Base-by-base conservation (phyloP, 2,797 vertebrate species). In the Sciaenops ocellatus region DNA sequence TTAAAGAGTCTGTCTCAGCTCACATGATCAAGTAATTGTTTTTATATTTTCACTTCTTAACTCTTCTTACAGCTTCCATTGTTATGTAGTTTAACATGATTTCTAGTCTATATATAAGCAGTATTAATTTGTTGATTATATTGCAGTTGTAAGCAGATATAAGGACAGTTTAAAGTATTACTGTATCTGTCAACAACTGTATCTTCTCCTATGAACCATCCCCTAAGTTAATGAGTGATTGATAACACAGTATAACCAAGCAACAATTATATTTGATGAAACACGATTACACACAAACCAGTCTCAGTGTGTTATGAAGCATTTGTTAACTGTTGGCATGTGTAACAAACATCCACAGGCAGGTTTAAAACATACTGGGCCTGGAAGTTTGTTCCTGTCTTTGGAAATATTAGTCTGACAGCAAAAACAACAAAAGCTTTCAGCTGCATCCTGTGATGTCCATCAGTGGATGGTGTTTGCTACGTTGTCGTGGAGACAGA, bases 281-380 rank as follows among this genome's bases (percentile, higher is more conserved):
- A 42, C 22, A 28, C 28, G 34, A 72, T 73, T 28, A 30, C 34
- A 54, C 7, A 38, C 7, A 34, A 34, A 69, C 42, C 57, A 69
- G 46, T 30, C 12, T 38, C 18, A n/a, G 5, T 22, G 30, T 50
- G 28, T n/a, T 18, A 13, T 16, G n/a, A 30, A 65, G 13, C 11
- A 50, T 30, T 34, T 28, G 18, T 10, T 34, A 34, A 57, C 3
- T 7, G 11, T 51, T 51, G 17, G 41, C 13, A 11, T 8, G 12
- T 20, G 18, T 34, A 42, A 41, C 41, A 24, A 44, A 46, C 16
- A 47, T 47, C 20, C 24, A 18, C 22, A 63, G 16, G 28, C 42
- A 63, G 24, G 5, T 63, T 63, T 26, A 10, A 46, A 62, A 51
- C 18, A n/a, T 50, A 8, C 8, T 50, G 18, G 50, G 46, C 26